Evolutionary conservation across 1,140 invertebrate genomes (phyloP), one percentile per base, ranked within the genome.

Genomic region (Solenopsis fugax): DNA sequence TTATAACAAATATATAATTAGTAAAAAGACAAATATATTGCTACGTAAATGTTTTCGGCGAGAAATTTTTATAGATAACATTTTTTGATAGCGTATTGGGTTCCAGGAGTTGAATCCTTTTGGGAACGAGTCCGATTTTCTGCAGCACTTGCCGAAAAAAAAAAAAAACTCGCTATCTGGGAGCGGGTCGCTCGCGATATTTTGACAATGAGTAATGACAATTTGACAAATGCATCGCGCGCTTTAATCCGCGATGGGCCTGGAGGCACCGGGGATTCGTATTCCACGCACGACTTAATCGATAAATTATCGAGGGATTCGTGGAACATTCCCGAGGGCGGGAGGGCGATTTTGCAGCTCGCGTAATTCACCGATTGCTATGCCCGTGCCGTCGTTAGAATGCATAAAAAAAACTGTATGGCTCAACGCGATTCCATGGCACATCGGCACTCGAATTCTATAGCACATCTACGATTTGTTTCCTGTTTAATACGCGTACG

Each of bases 301-400:
- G 88, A 91, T 91, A 88, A 91, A 91, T 91, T 91, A 91, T 91
- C 90, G 90, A 87, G 90, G 82, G 86, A 91, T 91, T 86, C 69
- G 77, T 85, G 75, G 77, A 71, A 89, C 78, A 48, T 9, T 62
- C 77, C 41, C 65, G 65, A 24, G 65, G 13, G 6, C 18, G 65
- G 65, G 67, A 62, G 56, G 67, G 45, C 50, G 67, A 73, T 88
- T 87, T 91, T 89, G 87, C 81, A 81, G 90, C 78, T 90, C 88
- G 85, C 58, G 86, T 88, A 90, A 90, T 90, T 90, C 89, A 85
- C 45, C 88, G 86, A 81, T 85, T 75, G 86, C 88, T 72, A 54
- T 34, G 54, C 52, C 64, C 18, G 75, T 52, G 62, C 45, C 12
- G 88, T 21, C 65, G 72, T 34, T 80, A 10, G 78, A 89, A 85